A percentile compares a stretch with the other conserved stretches of the same genome.
phyloP scores from a whole-genome alignment of 2,888 invertebrate genomes.

The Drosophila cognata region DNA sequence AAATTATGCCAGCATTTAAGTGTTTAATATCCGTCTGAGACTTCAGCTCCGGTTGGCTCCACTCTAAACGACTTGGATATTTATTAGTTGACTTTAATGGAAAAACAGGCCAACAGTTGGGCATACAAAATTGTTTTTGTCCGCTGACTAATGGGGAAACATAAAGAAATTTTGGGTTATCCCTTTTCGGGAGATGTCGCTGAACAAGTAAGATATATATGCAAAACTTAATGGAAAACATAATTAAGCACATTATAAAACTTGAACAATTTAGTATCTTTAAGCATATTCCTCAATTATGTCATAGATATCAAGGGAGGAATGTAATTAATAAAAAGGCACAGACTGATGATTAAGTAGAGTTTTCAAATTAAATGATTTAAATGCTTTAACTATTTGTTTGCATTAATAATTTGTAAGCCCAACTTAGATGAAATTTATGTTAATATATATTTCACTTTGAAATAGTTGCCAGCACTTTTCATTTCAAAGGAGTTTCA shows the following conservation, averaged over 20 bases:
- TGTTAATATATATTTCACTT: background rate
- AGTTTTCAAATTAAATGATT: background rate
- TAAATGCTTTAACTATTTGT: background rate
- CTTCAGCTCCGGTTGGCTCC: constrained; percentile 22
- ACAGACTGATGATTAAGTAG: background rate
- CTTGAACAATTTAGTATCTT: background rate
- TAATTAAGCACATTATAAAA: constrained; percentile 8
- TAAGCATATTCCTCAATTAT: background rate
- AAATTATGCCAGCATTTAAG: constrained; percentile 78
- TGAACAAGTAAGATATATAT: constrained; percentile 4
- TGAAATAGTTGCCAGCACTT: background rate
- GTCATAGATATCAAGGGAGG: background rate
- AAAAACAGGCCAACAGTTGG: constrained; percentile 46
- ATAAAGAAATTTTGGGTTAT: constrained; percentile 47
- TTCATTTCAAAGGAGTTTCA: background rate
- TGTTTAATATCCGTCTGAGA: constrained; percentile 76
- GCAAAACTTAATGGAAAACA: constrained; percentile 4
- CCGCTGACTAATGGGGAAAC: constrained; percentile 26
- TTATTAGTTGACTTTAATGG: constrained; percentile 74
- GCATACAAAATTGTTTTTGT: constrained; percentile 49
- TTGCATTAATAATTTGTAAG: background rate
- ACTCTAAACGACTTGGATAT: constrained; percentile 43
- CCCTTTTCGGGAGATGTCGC: constrained; percentile 39
- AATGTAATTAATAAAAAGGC: background rate
- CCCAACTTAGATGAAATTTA: background rate